Conservation (phyloP, 2,888 invertebrate species). For the Sphaerophoria rueppellii region DNA sequence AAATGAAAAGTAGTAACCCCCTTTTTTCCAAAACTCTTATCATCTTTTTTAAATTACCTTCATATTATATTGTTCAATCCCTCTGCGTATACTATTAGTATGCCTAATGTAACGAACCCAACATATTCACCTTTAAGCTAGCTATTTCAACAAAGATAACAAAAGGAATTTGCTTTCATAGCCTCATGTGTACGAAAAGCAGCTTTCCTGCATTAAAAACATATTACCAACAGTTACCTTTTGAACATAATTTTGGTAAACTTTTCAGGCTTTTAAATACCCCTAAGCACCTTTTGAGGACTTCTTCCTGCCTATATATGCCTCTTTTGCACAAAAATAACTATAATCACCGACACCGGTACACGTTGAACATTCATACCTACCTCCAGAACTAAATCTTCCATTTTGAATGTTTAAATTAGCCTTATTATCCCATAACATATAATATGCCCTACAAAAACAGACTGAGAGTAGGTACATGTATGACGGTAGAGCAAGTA, state of each 20-base stretch:
- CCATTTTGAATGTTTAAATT: constrained; percentile 37
- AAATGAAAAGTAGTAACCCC: too few species aligned
- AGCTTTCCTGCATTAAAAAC: constrained; percentile 26
- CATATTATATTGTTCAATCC: background rate
- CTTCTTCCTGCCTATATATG: background rate
- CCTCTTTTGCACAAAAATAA: background rate
- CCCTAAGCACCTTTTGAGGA: constrained; percentile 6
- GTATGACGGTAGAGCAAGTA: background rate
- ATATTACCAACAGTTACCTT: constrained; percentile 26
- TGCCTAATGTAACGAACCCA: background rate
- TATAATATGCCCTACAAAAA: constrained; percentile 28
- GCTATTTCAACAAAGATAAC: constrained; percentile 36
- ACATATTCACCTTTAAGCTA: constrained; percentile 26
- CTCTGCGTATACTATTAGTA: background rate
- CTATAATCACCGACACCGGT: constrained; percentile 30
- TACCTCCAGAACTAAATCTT: constrained; percentile 45
- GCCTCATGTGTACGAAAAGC: background rate
- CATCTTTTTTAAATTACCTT: background rate
- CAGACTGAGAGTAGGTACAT: background rate
- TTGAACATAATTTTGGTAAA: background rate
- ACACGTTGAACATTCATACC: constrained; percentile 2
- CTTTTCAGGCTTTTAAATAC: constrained; percentile 17
- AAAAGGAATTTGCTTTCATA: constrained; percentile 32
- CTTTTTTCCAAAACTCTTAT: background rate
- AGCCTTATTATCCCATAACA: constrained; percentile 41